Percentiles rank a stretch among this genome's conserved stretches.
Conservation (phyloP, 1,140 invertebrate genomes). For the Sinella curviseta region DNA sequence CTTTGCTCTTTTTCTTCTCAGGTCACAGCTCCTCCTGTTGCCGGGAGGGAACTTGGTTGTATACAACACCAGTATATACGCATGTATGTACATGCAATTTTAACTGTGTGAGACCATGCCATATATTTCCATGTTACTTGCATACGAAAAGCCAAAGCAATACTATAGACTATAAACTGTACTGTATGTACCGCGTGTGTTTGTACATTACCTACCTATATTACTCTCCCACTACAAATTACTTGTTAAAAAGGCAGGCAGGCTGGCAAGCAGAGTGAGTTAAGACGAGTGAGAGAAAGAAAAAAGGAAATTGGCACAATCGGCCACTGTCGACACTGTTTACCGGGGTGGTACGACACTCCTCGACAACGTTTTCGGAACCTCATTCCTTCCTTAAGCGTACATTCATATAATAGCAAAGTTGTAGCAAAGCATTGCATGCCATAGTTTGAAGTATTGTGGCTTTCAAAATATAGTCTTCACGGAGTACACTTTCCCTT, state of each 20-base stretch:
- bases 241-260: not conserved
- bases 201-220: not conserved
- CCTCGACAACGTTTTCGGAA: not conserved
- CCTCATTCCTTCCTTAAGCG: not conserved
- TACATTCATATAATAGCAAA: too few species aligned
- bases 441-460: too few species aligned
- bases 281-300: not conserved
- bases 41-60: not conserved
- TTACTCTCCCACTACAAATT: conserved; percentile 10
- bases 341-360: not conserved
- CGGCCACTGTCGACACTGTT: not conserved
- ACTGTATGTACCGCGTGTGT: not conserved
- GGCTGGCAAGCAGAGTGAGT: not conserved
- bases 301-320: not conserved
- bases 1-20: not conserved
- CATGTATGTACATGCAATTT: too few species aligned
- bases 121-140: too few species aligned
- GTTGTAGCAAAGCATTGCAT: too few species aligned
- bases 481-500: too few species aligned
- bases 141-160: too few species aligned
- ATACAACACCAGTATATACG: not conserved
- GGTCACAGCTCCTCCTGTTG: not conserved
- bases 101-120: too few species aligned
- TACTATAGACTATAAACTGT: not conserved
- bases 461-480: too few species aligned